A percentile compares a stretch with the other conserved stretches of the same genome.
These are phyloP conservation scores for Falco berigora DNA, from an alignment of 2,797 vertebrate species.

Conservation along the genomic window DNA sequence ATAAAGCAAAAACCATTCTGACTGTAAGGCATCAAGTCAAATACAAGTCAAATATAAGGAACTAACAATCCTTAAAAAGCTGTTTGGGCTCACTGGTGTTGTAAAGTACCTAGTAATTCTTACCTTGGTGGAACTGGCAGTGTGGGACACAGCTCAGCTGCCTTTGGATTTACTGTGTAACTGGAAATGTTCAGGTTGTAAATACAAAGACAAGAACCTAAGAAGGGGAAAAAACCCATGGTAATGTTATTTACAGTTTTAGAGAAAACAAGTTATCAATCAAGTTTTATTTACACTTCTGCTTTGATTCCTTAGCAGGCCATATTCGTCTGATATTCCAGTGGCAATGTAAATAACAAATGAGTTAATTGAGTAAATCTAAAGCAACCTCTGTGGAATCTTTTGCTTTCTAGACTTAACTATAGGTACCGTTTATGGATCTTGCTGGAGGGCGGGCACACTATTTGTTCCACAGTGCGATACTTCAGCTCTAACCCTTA, in stretches of 20 bases:
- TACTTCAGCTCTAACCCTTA: background rate
- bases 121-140: slow-evolving; percentile 78
- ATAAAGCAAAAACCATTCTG: background rate
- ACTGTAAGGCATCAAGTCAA: background rate
- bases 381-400: background rate
- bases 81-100: background rate
- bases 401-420: background rate
- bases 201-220: slow-evolving; percentile 75
- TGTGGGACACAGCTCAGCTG: slow-evolving; percentile 66
- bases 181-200: slow-evolving; percentile 70
- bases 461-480: background rate
- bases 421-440: background rate
- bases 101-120: background rate
- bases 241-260: background rate
- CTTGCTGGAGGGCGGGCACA: background rate
- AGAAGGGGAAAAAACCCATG: rapidly evolving
- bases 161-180: slow-evolving; percentile 63
- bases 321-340: background rate
- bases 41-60: background rate
- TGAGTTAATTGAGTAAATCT: background rate
- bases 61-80: background rate
- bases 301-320: background rate
- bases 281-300: background rate
- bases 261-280: background rate
- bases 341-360: background rate